phyloP scores from a whole-genome alignment of 1,140 invertebrate genomes.

The Hormaphis cornu region DNA sequence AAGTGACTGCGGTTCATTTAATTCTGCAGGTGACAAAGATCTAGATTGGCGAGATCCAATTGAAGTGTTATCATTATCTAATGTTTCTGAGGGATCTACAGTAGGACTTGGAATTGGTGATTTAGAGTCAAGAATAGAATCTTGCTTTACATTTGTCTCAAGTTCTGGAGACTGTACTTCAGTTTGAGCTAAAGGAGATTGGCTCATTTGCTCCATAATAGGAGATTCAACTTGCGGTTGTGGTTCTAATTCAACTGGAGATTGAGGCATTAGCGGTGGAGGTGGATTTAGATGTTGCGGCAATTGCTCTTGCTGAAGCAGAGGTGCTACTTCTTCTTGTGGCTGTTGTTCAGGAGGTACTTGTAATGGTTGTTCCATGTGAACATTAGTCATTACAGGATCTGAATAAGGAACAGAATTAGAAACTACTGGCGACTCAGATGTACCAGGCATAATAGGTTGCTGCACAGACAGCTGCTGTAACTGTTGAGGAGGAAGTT shows the following conservation, averaged over 20 bases:
- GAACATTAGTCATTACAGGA: not conserved
- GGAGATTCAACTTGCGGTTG: not conserved
- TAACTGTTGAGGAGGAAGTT: slow-evolving; percentile 13
- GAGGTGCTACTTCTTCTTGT: slow-evolving; percentile 1
- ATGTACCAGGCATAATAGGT: slow-evolving; percentile 32
- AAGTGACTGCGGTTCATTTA: slow-evolving; percentile 25
- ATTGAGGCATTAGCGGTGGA: not conserved
- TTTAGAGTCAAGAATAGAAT: not conserved
- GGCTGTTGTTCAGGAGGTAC: slow-evolving; percentile 13
- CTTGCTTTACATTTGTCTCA: not conserved
- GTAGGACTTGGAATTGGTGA: not conserved
- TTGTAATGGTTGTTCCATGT: slow-evolving; percentile 27
- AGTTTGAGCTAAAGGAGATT: slow-evolving; percentile 48
- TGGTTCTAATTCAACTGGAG: slow-evolving; percentile 12
- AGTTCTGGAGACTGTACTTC: slow-evolving; percentile 52
- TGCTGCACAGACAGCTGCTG: slow-evolving; percentile 21
- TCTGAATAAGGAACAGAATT: slow-evolving; percentile 12
- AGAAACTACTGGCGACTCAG: slow-evolving; percentile 26
- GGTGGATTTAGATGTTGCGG: not conserved
- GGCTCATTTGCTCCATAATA: slow-evolving; percentile 38
- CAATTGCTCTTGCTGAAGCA: not conserved
- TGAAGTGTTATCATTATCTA: slow-evolving; percentile 12
- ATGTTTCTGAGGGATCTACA: not conserved
- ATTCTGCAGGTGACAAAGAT: slow-evolving; percentile 22
- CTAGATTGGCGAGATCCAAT: not conserved